phyloP scores from a whole-genome alignment of 2,113 vertebrate species.

The Corythaeola cristata region DNA sequence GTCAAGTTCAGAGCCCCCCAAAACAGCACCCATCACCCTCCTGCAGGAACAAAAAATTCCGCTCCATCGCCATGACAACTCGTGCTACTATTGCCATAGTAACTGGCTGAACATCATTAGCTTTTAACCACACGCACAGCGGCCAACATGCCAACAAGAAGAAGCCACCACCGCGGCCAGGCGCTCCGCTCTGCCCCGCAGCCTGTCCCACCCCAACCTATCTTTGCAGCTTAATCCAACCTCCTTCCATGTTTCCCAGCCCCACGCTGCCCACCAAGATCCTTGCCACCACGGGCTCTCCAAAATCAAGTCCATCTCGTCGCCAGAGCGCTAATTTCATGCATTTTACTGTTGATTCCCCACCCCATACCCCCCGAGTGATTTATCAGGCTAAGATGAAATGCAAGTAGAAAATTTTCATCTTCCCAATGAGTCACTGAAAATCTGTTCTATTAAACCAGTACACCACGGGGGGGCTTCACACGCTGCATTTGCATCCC shows the following conservation, averaged over 20 bases:
- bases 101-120: constrained; percentile 63
- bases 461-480: not conserved
- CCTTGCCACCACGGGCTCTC: not conserved
- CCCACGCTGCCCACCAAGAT: not conserved
- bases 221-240: not conserved
- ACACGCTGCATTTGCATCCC: not conserved
- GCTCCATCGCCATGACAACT: constrained; percentile 75
- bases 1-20: constrained; percentile 30
- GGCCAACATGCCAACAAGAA: not conserved
- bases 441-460: constrained; percentile 16
- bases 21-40: constrained; percentile 30
- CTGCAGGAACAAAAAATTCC: constrained; percentile 51
- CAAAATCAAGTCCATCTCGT: not conserved
- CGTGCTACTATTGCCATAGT: constrained; percentile 66
- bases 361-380: not conserved
- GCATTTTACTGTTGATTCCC: not conserved
- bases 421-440: not conserved
- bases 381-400: constrained; percentile 27
- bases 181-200: not conserved
- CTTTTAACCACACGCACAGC: constrained; percentile 28
- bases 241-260: not conserved
- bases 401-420: not conserved
- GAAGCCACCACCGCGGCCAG: rapidly evolving
- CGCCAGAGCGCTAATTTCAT: rapidly evolving
- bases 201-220: not conserved